These are phyloP conservation scores for Hyles lineata DNA, from an alignment of 2,888 invertebrate species.

Conservation along the genomic window DNA sequence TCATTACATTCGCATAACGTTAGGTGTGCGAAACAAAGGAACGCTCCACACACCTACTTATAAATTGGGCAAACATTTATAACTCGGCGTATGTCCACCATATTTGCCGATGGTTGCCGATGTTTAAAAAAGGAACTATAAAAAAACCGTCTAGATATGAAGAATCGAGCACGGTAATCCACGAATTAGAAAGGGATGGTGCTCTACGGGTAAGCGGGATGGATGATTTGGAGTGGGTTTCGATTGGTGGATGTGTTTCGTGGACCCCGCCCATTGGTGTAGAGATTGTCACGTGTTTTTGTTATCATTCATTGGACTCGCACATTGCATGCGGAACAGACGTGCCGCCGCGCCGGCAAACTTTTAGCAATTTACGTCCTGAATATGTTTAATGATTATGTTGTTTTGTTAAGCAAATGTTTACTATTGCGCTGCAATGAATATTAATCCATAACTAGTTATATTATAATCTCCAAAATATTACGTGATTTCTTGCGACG, in stretches of 20 bases:
- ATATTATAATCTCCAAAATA: not conserved
- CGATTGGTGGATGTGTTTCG: slow-evolving; percentile 51
- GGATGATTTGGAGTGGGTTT: slow-evolving; percentile 22
- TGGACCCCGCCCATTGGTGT: slow-evolving; percentile 58
- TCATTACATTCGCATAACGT: not conserved
- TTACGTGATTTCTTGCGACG: not conserved
- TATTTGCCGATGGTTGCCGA: slow-evolving; percentile 53
- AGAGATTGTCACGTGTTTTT: slow-evolving; percentile 71
- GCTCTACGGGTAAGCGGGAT: slow-evolving; percentile 47
- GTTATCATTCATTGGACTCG: slow-evolving; percentile 43
- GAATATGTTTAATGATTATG: slow-evolving; percentile 37
- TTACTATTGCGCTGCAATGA: not conserved
- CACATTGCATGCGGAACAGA: slow-evolving; percentile 42
- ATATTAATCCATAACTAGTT: not conserved
- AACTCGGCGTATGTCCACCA: slow-evolving; percentile 50
- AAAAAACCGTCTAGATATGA: slow-evolving; percentile 71
- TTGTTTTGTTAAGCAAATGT: slow-evolving; percentile 7
- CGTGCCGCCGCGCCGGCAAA: slow-evolving; percentile 55
- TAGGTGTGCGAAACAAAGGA: slow-evolving; percentile 28
- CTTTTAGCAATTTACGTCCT: slow-evolving; percentile 61
- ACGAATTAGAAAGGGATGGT: slow-evolving; percentile 60
- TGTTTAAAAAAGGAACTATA: slow-evolving; percentile 73
- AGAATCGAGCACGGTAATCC: slow-evolving; percentile 72
- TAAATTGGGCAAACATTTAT: slow-evolving; percentile 49
- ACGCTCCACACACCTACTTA: slow-evolving; percentile 37